Evolutionary conservation across 2,888 invertebrate species (phyloP).

Genomic region (Mythimna ferrago): DNA sequence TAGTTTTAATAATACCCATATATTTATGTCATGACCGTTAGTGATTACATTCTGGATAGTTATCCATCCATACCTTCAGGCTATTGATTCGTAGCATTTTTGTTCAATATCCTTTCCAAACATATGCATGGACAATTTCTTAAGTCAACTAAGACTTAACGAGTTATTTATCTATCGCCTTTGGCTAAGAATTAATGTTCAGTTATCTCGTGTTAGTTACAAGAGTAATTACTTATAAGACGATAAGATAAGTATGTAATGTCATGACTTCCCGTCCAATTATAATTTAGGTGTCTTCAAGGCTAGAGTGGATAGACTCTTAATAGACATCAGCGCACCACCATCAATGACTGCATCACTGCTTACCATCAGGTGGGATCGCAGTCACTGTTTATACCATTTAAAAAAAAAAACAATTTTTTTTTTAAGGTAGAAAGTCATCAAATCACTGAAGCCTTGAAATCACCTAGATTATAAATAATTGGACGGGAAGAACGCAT

Average conservation of each 20-base stretch:
- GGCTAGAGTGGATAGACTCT: no score
- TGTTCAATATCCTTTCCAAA: neutral
- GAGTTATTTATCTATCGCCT: constrained; percentile 14
- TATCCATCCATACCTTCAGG: constrained; percentile 10
- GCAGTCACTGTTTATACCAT: no score
- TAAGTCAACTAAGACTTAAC: constrained; percentile 3
- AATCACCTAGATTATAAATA: no score
- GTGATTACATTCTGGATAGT: neutral
- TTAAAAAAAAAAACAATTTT: no score
- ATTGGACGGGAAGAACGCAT: no score
- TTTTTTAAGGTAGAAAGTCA: no score
- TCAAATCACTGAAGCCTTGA: no score
- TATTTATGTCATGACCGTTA: constrained; percentile 14
- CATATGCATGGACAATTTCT: constrained; percentile 9
- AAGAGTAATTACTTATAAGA: constrained; percentile 25
- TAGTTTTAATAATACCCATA: neutral
- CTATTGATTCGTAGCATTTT: neutral
- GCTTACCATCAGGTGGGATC: no score
- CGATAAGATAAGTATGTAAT: constrained; percentile 26
- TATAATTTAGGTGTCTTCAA: no score
- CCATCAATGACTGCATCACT: no score
- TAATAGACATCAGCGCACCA: no score
- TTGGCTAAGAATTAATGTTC: constrained; percentile 23
- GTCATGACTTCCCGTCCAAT: neutral
- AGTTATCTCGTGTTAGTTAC: constrained; percentile 20